Base-by-base conservation (phyloP, 2,888 invertebrate genomes). In the Napeogenes sylphis region DNA sequence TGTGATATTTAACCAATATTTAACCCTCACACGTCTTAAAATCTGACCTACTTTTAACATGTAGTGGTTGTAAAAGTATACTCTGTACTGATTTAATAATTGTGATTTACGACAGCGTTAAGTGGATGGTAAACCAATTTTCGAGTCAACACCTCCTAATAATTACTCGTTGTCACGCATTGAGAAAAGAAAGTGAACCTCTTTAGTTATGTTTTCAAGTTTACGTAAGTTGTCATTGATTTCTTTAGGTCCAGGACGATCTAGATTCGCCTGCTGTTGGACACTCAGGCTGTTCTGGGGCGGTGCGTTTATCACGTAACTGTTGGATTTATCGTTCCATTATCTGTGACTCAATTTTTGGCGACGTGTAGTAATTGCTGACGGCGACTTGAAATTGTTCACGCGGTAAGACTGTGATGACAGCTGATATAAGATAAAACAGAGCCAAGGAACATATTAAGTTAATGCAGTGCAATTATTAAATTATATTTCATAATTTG, bases 131-230 rank as follows among this genome's bases (percentile, higher is more conserved):
- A 80, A 79, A 77, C 77, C 75, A 81, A 83, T 90, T 88, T 86
- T 85, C 85, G 82, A 82, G 86, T 89, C 87, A 86, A 89, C 90
- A 90, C 89, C 87, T 88, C 75, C 68, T 71, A 74, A 80, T 86
- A 90, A 90, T 89, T 89, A 88, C 84, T 76, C 79, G 75, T 73
- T 80, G 84, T 85, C 90, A 90, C 87, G 89, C 88, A 83, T 88
- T 82, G 21, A 76, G 75, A 81, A 76, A 80, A 79, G 78, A 84
- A 83, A 83, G 84, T 81, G 80, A 83, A 80, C 77, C 75, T 78
- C 85, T 87, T 87, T 88, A 86, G 87, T 89, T 87, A 85, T 77
- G 76, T 73, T 79, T 83, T 83, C 83, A 73, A 81, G 82, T 83
- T 87, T 84, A 66, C 75, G 75, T 75, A 79, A 80, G 72, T 76